These are phyloP conservation scores for Perizoma flavofasciatum DNA, from an alignment of 2,888 invertebrate genomes.

Conservation along the genomic window DNA sequence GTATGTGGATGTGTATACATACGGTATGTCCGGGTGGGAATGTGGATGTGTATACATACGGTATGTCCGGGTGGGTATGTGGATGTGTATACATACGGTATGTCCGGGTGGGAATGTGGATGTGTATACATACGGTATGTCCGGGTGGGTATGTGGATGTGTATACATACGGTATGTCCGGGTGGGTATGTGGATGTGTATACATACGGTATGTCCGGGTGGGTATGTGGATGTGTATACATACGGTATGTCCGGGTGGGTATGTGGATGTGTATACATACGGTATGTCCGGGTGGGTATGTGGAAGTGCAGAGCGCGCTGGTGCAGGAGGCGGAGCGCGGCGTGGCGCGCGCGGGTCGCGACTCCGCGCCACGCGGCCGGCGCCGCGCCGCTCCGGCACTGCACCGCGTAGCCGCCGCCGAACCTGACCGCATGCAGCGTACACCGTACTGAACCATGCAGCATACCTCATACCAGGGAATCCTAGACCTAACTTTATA, in stretches of 20 bases:
- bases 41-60: conserved; percentile 39
- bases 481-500: too few species aligned
- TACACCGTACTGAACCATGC: not conserved
- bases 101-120: too few species aligned
- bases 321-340: conserved; percentile 67
- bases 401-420: conserved; percentile 82
- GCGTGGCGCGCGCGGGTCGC: conserved; percentile 61
- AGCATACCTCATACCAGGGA: too few species aligned
- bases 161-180: too few species aligned
- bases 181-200: not conserved
- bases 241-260: conserved; percentile 54
- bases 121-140: conserved; percentile 40
- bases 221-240: conserved; percentile 72
- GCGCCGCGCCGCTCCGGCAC: conserved; percentile 52
- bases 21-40: too few species aligned
- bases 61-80: conserved; percentile 58
- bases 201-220: conserved; percentile 42
- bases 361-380: conserved; percentile 55
- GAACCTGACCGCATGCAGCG: conserved; percentile 61
- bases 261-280: conserved; percentile 42
- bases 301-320: conserved; percentile 71
- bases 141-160: conserved; percentile 70
- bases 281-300: conserved; percentile 57
- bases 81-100: too few species aligned
- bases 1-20: conserved; percentile 79